These are phyloP conservation scores for Aotus griseimembra DNA, from an alignment of 2,797 vertebrate species.

Conservation along the genomic window DNA sequence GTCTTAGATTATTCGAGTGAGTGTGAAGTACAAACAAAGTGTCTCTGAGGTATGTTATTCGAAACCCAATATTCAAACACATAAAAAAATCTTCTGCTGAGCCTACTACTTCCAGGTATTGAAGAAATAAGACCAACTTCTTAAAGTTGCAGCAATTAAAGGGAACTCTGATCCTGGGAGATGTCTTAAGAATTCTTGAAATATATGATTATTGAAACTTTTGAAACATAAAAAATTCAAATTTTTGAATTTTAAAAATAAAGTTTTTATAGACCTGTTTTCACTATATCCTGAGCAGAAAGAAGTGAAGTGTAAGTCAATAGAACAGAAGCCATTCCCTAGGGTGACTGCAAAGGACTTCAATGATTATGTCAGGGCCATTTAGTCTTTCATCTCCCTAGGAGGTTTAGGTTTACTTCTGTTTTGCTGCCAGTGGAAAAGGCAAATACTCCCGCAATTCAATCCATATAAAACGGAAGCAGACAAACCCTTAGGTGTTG, in stretches of 20 bases:
- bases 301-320: not conserved
- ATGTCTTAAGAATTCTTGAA: not conserved
- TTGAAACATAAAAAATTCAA: not conserved
- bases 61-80: not conserved
- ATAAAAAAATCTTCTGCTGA: not conserved
- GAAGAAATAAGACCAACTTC: not conserved
- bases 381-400: slow-evolving; percentile 26
- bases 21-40: not conserved
- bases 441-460: not conserved
- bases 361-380: not conserved
- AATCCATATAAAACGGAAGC: not conserved
- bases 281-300: not conserved
- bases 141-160: not conserved
- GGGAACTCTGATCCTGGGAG: not conserved
- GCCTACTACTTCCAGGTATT: not conserved
- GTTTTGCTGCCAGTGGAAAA: slow-evolving; percentile 54
- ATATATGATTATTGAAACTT: not conserved
- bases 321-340: not conserved
- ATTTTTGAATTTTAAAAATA: not conserved
- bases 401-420: slow-evolving; percentile 41
- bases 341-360: not conserved
- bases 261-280: not conserved
- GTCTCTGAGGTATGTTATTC: slow-evolving; percentile 10
- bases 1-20: slow-evolving; percentile 33
- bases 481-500: not conserved